phyloP scores from a whole-genome alignment of 2,113 vertebrate species.

The Pygoscelis antarcticus region DNA sequence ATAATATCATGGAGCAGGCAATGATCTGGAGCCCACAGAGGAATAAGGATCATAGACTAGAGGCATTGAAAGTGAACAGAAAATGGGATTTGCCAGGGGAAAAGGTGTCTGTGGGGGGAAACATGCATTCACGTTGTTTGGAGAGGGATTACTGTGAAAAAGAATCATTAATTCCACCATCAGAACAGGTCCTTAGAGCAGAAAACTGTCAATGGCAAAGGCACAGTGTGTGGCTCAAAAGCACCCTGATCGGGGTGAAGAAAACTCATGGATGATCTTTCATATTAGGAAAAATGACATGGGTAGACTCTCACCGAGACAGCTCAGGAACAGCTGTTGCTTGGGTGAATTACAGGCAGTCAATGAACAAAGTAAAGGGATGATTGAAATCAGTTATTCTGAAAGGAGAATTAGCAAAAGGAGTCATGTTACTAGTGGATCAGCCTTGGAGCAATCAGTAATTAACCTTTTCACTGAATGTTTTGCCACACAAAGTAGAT shows the following conservation, averaged over 20 bases:
- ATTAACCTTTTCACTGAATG: neutral
- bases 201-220: neutral
- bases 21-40: neutral
- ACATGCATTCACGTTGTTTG: neutral
- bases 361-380: neutral
- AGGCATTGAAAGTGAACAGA: neutral
- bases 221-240: neutral
- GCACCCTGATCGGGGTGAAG: fast-evolving
- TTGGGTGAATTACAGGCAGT: neutral
- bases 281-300: neutral
- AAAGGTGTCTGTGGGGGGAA: neutral
- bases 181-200: neutral
- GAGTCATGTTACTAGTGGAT: neutral
- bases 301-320: neutral
- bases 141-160: neutral
- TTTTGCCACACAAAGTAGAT: neutral
- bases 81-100: fast-evolving
- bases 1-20: neutral
- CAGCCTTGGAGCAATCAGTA: neutral
- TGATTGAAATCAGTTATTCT: neutral
- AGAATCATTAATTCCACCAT: neutral
- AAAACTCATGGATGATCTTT: neutral
- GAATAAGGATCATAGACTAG: neutral
- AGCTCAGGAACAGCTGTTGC: neutral
- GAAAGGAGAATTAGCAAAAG: neutral